Evolutionary conservation across 30 jellyfish, hydroid and myxozoan species (phyloP).

Genomic region (Turritopsis rubra): DNA sequence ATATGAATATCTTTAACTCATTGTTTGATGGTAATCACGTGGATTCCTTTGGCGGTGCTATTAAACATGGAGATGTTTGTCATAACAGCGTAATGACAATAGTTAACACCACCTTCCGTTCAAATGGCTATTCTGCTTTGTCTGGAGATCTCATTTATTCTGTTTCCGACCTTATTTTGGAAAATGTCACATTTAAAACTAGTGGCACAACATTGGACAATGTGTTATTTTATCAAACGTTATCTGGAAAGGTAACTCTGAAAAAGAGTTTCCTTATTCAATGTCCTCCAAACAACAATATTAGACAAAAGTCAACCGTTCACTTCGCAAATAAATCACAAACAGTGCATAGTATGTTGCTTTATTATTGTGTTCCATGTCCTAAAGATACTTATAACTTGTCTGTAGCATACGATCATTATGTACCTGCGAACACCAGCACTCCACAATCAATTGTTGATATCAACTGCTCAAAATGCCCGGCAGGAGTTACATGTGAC

Average conservation of each 20-base stretch:
- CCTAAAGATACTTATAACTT: neutral
- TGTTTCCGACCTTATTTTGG: neutral
- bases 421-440: neutral
- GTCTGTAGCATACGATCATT: neutral
- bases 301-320: neutral
- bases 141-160: neutral
- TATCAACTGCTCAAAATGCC: neutral
- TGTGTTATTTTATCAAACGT: neutral
- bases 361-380: neutral
- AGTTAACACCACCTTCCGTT: neutral
- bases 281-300: neutral
- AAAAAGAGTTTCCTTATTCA: neutral
- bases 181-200: neutral
- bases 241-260: neutral
- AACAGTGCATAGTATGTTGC: neutral
- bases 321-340: neutral
- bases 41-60: neutral
- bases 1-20: too few species aligned
- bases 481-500: neutral
- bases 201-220: neutral
- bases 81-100: neutral
- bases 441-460: neutral
- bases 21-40: neutral
- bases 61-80: neutral
- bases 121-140: neutral